Evolutionary conservation across 2,888 invertebrate species (phyloP), one percentile per base, ranked within the genome.

Genomic region (Perdita meconis): DNA sequence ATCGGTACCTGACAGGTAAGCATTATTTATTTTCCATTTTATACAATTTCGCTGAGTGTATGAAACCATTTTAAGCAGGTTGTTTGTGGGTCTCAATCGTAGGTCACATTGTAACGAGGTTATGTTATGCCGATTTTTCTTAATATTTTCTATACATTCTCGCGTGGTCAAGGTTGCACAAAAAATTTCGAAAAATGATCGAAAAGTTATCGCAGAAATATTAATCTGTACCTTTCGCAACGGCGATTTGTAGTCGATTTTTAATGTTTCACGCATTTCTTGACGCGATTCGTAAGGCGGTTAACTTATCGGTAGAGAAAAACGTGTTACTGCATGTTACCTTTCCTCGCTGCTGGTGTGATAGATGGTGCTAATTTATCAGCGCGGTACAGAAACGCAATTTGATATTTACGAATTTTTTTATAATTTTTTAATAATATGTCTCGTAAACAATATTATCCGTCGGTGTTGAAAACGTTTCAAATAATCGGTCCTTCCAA

Each of bases 1-100:
- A 73, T 81, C 80, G 4, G 80, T 91, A 59, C 90, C 90, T 1
- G 87, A 89, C 1, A 84, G 88, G 90, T 89, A 76, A 88, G 90
- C 64, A 16, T 63, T 61, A 55, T 26, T 60, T 22, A 22, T 24
- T 66, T 61, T 68, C 60, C 10, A 22, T 24, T 51, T 44, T 24
- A 5, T 1, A 12, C 6, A 42, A 5, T 6, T 4, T 1, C 3
- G 8, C 16, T 4, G 19, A 19, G 10, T 38, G 13, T 16, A 0
- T 2, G 47, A 10, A 36, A 13, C 13, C 1, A 57, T 38, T 57
- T 38, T 12, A 51, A 61, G 40, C 47, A 12, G 47, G 57, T 71
- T 55, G 56, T 72, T 64, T 69, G 66, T 44, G 19, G 13, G 22
- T 34, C n/a, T n/a, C 24, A 36, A 67, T 73, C 63, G 24, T 40